Evolutionary conservation across 2,113 vertebrate genomes (phyloP).

Genomic region (Andinoacara biseriatus): DNA sequence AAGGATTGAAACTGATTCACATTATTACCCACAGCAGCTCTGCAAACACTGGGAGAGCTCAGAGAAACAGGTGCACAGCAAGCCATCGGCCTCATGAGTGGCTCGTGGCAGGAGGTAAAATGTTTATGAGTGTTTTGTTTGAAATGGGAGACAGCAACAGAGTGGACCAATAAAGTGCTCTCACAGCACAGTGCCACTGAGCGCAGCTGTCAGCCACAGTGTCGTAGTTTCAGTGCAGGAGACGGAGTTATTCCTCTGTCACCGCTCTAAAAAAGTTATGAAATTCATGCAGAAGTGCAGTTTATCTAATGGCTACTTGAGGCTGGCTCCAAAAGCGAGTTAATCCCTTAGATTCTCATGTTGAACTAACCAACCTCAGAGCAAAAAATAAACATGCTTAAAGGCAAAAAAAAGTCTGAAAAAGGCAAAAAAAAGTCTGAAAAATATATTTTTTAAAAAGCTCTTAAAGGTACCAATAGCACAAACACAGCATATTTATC

Average conservation of each 20-base stretch:
- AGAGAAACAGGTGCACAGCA: conserved; percentile 56
- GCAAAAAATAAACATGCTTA: too few species aligned
- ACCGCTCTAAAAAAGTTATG: neutral
- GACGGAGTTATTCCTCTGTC: neutral
- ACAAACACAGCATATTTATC: too few species aligned
- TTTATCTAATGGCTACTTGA: neutral
- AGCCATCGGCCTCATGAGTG: conserved; percentile 22
- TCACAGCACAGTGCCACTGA: conserved; percentile 20
- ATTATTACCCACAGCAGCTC: conserved; percentile 62
- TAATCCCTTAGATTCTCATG: too few species aligned
- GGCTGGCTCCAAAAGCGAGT: too few species aligned
- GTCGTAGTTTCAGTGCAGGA: neutral
- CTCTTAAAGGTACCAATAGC: too few species aligned
- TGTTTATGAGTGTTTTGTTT: conserved; percentile 26
- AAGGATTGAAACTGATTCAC: conserved; percentile 33
- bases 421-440: too few species aligned
- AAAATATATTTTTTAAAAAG: too few species aligned
- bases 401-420: too few species aligned
- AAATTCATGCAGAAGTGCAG: neutral
- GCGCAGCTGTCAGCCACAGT: conserved; percentile 19
- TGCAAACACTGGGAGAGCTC: conserved; percentile 31
- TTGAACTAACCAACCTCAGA: too few species aligned
- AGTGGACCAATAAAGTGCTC: conserved; percentile 43
- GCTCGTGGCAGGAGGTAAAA: conserved; percentile 6
- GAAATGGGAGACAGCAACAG: conserved; percentile 35